Conservation (phyloP, 1,140 invertebrate species). For the Diorhabda sublineata region DNA sequence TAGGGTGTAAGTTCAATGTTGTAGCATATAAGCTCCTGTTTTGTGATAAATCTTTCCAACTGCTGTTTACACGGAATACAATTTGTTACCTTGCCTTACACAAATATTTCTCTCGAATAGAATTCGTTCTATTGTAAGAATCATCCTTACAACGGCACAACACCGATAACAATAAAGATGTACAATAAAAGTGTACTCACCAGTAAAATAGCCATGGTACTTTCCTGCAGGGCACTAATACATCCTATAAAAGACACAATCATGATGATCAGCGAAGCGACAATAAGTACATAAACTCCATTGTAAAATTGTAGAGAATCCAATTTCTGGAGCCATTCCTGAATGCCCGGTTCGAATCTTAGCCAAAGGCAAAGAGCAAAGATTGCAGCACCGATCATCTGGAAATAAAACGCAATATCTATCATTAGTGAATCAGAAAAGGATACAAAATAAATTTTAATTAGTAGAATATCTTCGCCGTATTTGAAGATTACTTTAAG, state of each 20-base stretch:
- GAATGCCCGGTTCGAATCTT: constrained; percentile 70
- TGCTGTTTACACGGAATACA: too few species aligned
- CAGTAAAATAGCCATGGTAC: constrained; percentile 54
- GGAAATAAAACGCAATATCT: constrained; percentile 36
- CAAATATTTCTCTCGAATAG: too few species aligned
- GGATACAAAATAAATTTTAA: too few species aligned
- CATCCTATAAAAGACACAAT: constrained; percentile 71
- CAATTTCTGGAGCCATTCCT: constrained; percentile 72
- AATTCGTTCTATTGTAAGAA: background rate
- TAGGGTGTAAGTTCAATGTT: too few species aligned
- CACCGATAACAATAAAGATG: background rate
- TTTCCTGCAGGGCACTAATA: constrained; percentile 66
- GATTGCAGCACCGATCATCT: constrained; percentile 70
- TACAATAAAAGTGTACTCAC: constrained; percentile 52
- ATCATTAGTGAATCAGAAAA: too few species aligned
- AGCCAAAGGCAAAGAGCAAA: constrained; percentile 78
- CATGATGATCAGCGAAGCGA: constrained; percentile 65
- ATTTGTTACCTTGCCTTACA: too few species aligned
- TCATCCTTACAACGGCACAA: background rate
- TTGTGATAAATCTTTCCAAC: too few species aligned
- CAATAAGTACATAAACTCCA: constrained; percentile 74
- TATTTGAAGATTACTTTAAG: too few species aligned
- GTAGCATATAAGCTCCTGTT: too few species aligned
- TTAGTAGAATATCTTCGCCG: too few species aligned
- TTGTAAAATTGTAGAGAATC: constrained; percentile 73